A percentile compares a stretch with the other conserved stretches of the same genome.
Conservation (phyloP, 2,888 invertebrate genomes). For the Stomorhina lunata region DNA sequence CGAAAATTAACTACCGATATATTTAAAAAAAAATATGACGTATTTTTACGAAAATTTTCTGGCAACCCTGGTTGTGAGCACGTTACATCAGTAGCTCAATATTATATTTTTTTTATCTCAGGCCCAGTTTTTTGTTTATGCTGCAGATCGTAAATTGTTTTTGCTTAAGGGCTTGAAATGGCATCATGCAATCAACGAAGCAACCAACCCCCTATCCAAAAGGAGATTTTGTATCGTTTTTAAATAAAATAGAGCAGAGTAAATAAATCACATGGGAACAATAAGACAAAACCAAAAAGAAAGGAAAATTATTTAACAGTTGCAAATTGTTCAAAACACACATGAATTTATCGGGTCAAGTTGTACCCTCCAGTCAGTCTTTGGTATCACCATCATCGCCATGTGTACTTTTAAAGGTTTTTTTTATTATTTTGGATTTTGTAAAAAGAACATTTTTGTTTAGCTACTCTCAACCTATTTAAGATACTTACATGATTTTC, state of each 20-base stretch:
- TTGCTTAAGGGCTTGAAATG: constrained; percentile 8
- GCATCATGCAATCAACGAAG: no score
- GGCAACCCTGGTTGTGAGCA: neutral
- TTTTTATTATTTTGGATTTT: neutral
- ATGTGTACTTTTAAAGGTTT: neutral
- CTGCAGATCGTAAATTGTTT: constrained; percentile 30
- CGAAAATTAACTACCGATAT: no score
- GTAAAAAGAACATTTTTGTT: constrained; percentile 12
- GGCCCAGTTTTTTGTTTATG: constrained; percentile 44
- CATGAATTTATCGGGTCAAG: constrained; percentile 10
- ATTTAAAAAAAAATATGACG: no score
- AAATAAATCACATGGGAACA: constrained; percentile 14
- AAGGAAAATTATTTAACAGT: constrained; percentile 32
- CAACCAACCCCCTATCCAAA: neutral
- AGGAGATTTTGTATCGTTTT: constrained; percentile 32
- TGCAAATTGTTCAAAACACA: constrained; percentile 18
- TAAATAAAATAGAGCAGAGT: constrained; percentile 24
- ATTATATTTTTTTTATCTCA: constrained; percentile 22
- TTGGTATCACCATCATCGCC: neutral
- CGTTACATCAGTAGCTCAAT: constrained; percentile 9
- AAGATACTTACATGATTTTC: constrained; percentile 59
- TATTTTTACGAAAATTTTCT: no score
- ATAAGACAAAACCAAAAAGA: neutral
- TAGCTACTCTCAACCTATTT: constrained; percentile 42
- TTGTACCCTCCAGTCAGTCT: constrained; percentile 29